These are phyloP conservation scores for Papilio gigon DNA, from an alignment of 2,888 invertebrate genomes.

Conservation along the genomic window DNA sequence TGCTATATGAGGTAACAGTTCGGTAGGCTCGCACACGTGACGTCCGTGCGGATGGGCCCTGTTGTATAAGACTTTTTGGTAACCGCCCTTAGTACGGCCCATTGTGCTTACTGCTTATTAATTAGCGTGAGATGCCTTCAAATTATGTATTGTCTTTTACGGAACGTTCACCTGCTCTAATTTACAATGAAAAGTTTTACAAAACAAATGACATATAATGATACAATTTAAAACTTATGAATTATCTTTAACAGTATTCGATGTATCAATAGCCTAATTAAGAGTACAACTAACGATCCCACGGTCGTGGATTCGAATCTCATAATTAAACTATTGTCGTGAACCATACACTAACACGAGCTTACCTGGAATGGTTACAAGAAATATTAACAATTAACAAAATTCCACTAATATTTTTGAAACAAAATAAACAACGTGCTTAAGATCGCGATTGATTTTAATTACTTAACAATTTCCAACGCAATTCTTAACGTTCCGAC, in stretches of 20 bases:
- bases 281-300: no score
- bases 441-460: no score
- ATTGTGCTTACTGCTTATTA: constrained; percentile 17
- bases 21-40: constrained; percentile 25
- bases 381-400: no score
- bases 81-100: constrained; percentile 31
- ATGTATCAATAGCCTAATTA: no score
- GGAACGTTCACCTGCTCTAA: neutral
- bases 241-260: neutral
- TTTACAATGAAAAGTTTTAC: neutral
- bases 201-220: neutral
- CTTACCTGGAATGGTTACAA: no score
- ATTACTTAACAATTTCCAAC: neutral
- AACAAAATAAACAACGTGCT: no score
- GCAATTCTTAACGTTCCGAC: constrained; percentile 2
- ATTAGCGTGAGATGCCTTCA: neutral
- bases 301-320: no score
- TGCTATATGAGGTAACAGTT: constrained; percentile 39
- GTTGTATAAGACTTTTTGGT: constrained; percentile 26
- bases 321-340: no score
- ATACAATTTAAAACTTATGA: neutral
- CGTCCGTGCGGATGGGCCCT: constrained; percentile 35
- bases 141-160: neutral
- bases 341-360: no score
- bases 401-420: no score